These are phyloP conservation scores for Hypolimnas misippus DNA, from an alignment of 2,888 invertebrate genomes.

Conservation along the genomic window DNA sequence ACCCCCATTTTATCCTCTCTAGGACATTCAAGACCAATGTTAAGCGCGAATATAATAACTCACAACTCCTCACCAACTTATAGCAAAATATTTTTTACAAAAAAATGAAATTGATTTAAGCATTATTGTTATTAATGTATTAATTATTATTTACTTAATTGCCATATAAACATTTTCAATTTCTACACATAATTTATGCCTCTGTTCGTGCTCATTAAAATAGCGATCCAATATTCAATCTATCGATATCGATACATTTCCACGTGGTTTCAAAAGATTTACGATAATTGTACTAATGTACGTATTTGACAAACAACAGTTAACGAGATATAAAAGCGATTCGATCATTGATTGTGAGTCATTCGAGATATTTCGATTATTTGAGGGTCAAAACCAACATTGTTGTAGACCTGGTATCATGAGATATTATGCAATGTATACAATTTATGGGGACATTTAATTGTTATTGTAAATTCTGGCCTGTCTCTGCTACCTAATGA, in stretches of 20 bases:
- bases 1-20: no score
- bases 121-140: no score
- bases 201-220: no score
- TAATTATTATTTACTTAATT: no score
- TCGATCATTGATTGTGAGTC: conserved; percentile 6
- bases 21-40: no score
- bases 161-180: no score
- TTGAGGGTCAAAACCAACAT: conserved; percentile 1
- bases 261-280: conserved; percentile 5
- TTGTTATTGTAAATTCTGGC: conserved; percentile 9
- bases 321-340: not conserved
- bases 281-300: conserved; percentile 9
- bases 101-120: no score
- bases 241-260: not conserved
- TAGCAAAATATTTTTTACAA: no score
- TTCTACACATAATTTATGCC: no score
- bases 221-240: no score
- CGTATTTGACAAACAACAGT: not conserved
- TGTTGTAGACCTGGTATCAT: not conserved
- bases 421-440: conserved; percentile 8
- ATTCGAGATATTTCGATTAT: conserved; percentile 10
- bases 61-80: no score
- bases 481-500: not conserved
- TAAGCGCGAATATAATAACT: no score
- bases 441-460: conserved; percentile 14